Evolutionary conservation across 1,140 invertebrate species (phyloP).

Genomic region (Bombus waltoni): DNA sequence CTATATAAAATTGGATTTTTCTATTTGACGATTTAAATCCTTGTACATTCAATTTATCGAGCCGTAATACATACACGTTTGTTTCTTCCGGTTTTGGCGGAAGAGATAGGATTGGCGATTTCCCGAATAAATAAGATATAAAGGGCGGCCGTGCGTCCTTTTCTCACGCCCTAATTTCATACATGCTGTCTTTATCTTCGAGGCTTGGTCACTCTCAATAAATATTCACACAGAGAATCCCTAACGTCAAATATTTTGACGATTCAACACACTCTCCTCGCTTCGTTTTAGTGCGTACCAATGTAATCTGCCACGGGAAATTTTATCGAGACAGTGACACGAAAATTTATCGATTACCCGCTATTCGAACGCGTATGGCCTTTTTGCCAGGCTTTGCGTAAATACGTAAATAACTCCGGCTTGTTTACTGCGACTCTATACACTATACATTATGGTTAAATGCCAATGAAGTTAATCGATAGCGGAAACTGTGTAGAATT

Average conservation of each 20-base stretch:
- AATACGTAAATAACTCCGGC: conserved; percentile 19
- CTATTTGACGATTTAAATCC: no score
- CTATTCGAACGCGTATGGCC: not conserved
- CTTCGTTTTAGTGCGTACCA: no score
- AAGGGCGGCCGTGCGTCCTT: not conserved
- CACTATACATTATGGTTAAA: conserved; percentile 32
- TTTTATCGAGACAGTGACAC: not conserved
- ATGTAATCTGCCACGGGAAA: not conserved
- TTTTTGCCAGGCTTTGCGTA: conserved; percentile 36
- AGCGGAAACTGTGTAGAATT: not conserved
- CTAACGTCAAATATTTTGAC: not conserved
- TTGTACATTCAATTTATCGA: not conserved
- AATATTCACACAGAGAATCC: not conserved
- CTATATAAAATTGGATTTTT: not conserved
- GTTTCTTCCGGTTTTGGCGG: not conserved
- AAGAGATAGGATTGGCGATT: not conserved
- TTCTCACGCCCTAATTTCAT: not conserved
- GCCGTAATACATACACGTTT: not conserved
- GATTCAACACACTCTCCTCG: not conserved
- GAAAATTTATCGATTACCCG: conserved; percentile 19
- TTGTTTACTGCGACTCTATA: conserved; percentile 23
- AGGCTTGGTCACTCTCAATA: not conserved
- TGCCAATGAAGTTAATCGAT: conserved; percentile 42
- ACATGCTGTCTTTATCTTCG: not conserved
- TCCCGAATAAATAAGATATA: not conserved